These are phyloP conservation scores for Cremastinae sp. DNA, from an alignment of 2,888 invertebrate species.

Conservation along the genomic window DNA sequence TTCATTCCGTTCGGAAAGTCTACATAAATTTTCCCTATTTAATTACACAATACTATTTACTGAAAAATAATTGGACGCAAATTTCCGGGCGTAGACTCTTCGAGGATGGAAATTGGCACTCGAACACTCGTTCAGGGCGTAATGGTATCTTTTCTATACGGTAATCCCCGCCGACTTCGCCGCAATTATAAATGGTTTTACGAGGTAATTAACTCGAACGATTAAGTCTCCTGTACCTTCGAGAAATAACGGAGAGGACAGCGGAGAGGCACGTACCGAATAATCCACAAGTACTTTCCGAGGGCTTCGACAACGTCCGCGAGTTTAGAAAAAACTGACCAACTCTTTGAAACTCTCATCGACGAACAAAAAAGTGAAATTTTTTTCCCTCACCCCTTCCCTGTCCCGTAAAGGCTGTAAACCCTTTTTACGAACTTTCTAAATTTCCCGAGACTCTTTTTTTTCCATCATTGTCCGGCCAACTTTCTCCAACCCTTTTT, in stretches of 20 bases:
- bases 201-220: constrained; percentile 54
- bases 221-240: constrained; percentile 52
- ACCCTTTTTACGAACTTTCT: constrained; percentile 70
- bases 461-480: constrained; percentile 60
- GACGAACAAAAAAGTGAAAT: constrained; percentile 72
- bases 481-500: constrained; percentile 71
- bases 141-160: constrained; percentile 14
- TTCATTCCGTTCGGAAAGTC: neutral
- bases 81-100: neutral
- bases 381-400: constrained; percentile 67
- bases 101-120: constrained; percentile 25
- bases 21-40: neutral
- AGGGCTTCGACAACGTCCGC: constrained; percentile 46
- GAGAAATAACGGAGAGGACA: constrained; percentile 11
- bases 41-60: constrained; percentile 3
- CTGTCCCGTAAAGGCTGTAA: constrained; percentile 39
- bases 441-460: constrained; percentile 67
- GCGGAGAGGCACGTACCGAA: neutral
- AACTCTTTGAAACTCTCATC: constrained; percentile 53
- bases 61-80: neutral
- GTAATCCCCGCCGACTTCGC: constrained; percentile 31
- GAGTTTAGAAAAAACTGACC: constrained; percentile 66
- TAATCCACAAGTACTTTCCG: constrained; percentile 27
- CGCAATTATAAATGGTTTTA: constrained; percentile 56
- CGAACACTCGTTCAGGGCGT: constrained; percentile 17